Evolutionary conservation across 2,113 vertebrate genomes (phyloP).

Genomic region (Urocolius indicus): DNA sequence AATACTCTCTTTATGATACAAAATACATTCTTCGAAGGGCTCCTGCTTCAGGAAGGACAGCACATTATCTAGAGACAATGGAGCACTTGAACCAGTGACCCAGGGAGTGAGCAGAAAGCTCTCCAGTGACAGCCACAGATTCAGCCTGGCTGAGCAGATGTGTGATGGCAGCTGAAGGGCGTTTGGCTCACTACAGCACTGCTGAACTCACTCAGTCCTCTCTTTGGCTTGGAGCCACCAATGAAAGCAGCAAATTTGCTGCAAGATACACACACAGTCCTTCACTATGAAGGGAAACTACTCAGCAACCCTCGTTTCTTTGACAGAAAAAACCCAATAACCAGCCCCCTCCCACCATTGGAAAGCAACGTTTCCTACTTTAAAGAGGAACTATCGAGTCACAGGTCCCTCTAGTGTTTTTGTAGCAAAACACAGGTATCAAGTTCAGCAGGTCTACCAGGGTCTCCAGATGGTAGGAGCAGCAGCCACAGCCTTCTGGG

Average conservation of each 20-base stretch:
- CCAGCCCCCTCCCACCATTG: not conserved
- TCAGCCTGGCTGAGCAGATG: not conserved
- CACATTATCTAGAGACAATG: not conserved
- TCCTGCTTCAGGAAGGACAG: conserved; percentile 22
- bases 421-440: not conserved
- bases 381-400: conserved; percentile 31
- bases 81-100: conserved; percentile 52
- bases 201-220: not conserved
- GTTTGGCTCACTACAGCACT: not conserved
- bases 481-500: not conserved
- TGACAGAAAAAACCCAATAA: conserved; percentile 42
- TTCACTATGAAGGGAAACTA: conserved; percentile 71
- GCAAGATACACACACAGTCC: conserved; percentile 33
- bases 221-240: conserved; percentile 29
- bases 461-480: conserved; percentile 84
- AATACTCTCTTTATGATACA: conserved; percentile 29
- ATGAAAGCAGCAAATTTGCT: conserved; percentile 48
- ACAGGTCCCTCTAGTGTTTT: conserved; percentile 41
- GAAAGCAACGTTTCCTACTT: conserved; percentile 70
- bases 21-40: conserved; percentile 20
- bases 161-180: not conserved
- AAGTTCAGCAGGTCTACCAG: conserved; percentile 76
- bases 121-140: not conserved
- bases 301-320: conserved; percentile 34
- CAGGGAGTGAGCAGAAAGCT: not conserved